Base-by-base conservation (phyloP, 2,113 vertebrate species). In the Circaetus gallicus region DNA sequence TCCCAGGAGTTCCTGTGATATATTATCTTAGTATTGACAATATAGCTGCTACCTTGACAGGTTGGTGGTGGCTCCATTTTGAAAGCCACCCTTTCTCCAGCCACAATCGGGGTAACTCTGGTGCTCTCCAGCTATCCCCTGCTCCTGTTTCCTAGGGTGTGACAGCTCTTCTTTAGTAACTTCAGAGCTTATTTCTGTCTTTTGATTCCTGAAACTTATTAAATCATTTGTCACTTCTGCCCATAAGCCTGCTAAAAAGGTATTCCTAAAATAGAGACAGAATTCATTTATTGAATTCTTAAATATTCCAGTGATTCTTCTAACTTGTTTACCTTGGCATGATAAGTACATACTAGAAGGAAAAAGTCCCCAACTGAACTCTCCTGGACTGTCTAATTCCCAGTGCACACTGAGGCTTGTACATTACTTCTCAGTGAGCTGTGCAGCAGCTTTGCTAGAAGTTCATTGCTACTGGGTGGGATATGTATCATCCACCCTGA, bases 51-150 rank as follows among this genome's bases (percentile, higher is more conserved):
- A 17, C 52, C 19, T 86, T 38, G 31, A 45, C 20, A 63, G 24
- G 9, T 19, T 85, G 24, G 3, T 42, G 16, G 34, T 49, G 22
- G 29, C 28, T 71, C 6, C 2, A 4, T 59, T 90, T 67, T 2
- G 1, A 92, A 90, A 67, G 34, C 12, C 9, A 36, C 8, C 14
- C 6, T 59, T 89, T 89, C n/a, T 43, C 16, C 47, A 47, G 21
- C 8, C 24, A 38, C 20, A 38, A 1, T 0, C 4, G 4, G 22
- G 29, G 4, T 67, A 28, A 50, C 16, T 74, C 40, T 36, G 22
- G 7, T 38, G 9, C 19, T 79, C 18, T 50, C 43, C 24, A 66
- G 28, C 32, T 70, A 0, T 47, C 49, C 13, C 70, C 38, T 94
- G 31, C 22, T 71, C 9, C 25, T 45, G 7, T 76, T 50, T 79